phyloP scores from a whole-genome alignment of 2,113 vertebrate species.

The Lampris megalopsis region DNA sequence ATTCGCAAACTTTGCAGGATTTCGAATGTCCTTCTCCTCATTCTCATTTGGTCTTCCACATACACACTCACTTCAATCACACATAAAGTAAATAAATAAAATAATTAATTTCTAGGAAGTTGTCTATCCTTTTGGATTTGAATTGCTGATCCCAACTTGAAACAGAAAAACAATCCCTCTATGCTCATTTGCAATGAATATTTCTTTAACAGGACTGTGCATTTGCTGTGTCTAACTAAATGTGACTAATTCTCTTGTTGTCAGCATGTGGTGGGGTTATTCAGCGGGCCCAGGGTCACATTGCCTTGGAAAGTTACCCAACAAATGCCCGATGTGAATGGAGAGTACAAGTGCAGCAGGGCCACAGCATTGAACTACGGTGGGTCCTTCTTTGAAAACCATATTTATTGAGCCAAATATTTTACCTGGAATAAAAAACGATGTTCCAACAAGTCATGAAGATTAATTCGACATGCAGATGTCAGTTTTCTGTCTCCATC shows the following conservation, averaged over 20 bases:
- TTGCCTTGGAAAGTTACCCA: constrained; percentile 90
- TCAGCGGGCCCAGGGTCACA: constrained; percentile 85
- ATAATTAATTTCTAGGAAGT: not conserved
- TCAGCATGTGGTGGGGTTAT: constrained; percentile 89
- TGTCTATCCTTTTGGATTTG: no score
- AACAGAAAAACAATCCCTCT: not conserved
- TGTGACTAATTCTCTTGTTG: constrained; percentile 26
- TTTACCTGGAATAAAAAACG: not conserved
- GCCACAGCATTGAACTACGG: constrained; percentile 87
- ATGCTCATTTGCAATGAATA: not conserved
- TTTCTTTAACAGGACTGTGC: constrained; percentile 19
- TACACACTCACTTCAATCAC: no score
- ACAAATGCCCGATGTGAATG: constrained; percentile 91
- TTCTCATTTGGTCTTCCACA: no score
- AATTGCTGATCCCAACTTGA: not conserved
- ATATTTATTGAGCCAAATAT: not conserved
- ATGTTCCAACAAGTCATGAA: not conserved
- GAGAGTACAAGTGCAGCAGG: constrained; percentile 85
- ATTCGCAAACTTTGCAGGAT: no score
- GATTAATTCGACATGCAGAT: no score
- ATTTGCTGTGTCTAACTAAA: constrained; percentile 28
- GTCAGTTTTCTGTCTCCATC: no score
- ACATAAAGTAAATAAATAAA: no score
- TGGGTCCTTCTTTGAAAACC: constrained; percentile 39
- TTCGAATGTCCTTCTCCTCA: no score